A percentile compares a stretch with the other conserved stretches of the same genome.
Conservation (phyloP, 2,888 invertebrate genomes). For the Vannuccia rotundouncinata region DNA sequence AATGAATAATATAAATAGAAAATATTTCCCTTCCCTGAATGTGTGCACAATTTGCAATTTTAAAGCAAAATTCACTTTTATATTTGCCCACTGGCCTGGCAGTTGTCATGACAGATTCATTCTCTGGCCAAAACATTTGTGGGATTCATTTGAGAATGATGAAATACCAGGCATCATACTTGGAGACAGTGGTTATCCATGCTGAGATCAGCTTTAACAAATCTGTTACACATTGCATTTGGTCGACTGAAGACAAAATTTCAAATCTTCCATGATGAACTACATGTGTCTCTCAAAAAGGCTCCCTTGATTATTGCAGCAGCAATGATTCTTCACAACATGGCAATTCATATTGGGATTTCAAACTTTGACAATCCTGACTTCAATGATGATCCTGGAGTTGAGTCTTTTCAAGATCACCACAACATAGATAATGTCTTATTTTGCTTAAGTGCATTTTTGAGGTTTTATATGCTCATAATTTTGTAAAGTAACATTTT, state of each 20-base stretch:
- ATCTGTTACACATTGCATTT: background rate
- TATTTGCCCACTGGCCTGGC: too few relatives aligned
- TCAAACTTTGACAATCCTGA: background rate
- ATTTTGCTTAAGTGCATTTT: background rate
- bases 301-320: slow-evolving; percentile 58
- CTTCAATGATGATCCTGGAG: background rate
- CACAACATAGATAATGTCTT: background rate
- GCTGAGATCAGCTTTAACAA: background rate
- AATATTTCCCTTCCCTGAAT: too few relatives aligned
- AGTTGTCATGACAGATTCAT: too few relatives aligned
- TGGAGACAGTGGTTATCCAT: background rate
- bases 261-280: slow-evolving; percentile 33
- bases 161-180: background rate
- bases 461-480: background rate
- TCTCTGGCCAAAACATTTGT: background rate
- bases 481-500: background rate
- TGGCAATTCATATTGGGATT: background rate
- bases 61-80: too few relatives aligned
- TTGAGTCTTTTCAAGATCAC: background rate
- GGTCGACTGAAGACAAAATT: background rate
- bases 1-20: too few relatives aligned
- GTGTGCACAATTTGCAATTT: too few relatives aligned
- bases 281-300: slow-evolving; percentile 38
- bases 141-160: background rate
- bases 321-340: slow-evolving; percentile 69